phyloP scores from a whole-genome alignment of 2,888 invertebrate genomes.

The Scaeva pyrastri region DNA sequence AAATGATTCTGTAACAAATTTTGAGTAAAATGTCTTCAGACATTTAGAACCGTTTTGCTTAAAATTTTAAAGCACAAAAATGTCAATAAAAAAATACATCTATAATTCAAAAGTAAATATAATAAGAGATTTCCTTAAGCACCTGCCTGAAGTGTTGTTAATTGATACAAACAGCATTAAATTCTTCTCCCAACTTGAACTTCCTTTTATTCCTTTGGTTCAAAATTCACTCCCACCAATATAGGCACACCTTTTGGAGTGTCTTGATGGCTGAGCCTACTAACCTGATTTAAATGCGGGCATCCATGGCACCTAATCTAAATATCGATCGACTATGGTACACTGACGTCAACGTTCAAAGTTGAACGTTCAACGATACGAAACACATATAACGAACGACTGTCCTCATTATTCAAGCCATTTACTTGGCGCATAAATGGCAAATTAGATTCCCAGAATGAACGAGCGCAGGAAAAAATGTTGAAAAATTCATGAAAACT shows the following conservation, averaged over 20 bases:
- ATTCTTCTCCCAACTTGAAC: conserved; percentile 24
- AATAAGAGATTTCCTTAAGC: too few species aligned
- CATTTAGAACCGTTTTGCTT: too few species aligned
- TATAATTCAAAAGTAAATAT: too few species aligned
- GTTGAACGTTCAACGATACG: background rate
- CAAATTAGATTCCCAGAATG: conserved; percentile 68
- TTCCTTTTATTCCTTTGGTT: background rate
- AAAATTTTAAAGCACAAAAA: too few species aligned
- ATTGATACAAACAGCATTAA: conserved; percentile 30
- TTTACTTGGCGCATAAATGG: conserved; percentile 74
- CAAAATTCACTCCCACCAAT: background rate
- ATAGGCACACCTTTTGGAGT: conserved; percentile 1
- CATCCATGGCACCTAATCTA: conserved; percentile 70
- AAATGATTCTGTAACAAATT: too few species aligned
- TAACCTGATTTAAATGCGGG: conserved; percentile 71
- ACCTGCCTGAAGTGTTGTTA: background rate
- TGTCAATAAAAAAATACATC: too few species aligned
- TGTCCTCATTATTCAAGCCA: conserved; percentile 73
- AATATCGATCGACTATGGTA: conserved; percentile 74
- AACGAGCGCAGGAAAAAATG: conserved; percentile 59
- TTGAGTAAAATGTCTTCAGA: too few species aligned
- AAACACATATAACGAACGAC: conserved; percentile 43
- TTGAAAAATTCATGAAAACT: conserved; percentile 72
- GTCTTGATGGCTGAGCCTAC: conserved; percentile 45
- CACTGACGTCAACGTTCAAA: conserved; percentile 48